Evolutionary conservation across 2,888 invertebrate genomes (phyloP), one percentile per base, ranked within the genome.

Genomic region (Andrena dorsata): DNA sequence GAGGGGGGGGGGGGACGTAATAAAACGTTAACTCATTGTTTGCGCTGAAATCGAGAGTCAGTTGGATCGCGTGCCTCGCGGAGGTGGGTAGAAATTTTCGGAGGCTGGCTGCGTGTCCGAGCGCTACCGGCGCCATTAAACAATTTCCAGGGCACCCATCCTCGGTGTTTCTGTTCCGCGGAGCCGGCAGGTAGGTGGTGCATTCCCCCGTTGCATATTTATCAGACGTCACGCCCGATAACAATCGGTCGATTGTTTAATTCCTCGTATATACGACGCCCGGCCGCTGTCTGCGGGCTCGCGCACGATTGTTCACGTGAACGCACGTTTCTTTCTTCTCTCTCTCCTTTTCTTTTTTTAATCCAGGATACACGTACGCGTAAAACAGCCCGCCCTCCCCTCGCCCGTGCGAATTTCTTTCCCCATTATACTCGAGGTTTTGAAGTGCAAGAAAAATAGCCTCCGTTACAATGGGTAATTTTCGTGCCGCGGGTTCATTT

Each of bases 221-320:
- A 91, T 90, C 83, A 86, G 86, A 78, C 89, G 88, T 91, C 88
- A 89, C 85, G 89, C 80, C 84, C 83, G 90, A 90, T 90, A 91
- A 90, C 88, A 82, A 91, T 90, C 87, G 85, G 82, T 79, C 88
- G 88, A 91, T 91, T 90, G 88, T 88, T 90, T 89, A 86, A 90
- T 87, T 88, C 77, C 81, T 71, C 85, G 80, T 82, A 74, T 71
- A 74, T 65, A 56, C 73, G 70, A 72, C 71, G 66, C 51, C 73
- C 61, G 26, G 26, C 74, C 70, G 28, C 53, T 73, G 61, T 71
- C 83, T 77, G 74, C 72, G 35, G 60, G 47, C 47, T 68, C 8
- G 20, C 58, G 41, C 41, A 47, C 80, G 58, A 86, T 84, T 78
- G 82, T 75, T 84, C 82, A 49, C 61, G 51, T 65, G 53, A 75